Percentiles rank a stretch among this genome's conserved stretches.
Evolutionary conservation across 2,888 invertebrate genomes (phyloP).

Genomic region (Pegoplata infirma): DNA sequence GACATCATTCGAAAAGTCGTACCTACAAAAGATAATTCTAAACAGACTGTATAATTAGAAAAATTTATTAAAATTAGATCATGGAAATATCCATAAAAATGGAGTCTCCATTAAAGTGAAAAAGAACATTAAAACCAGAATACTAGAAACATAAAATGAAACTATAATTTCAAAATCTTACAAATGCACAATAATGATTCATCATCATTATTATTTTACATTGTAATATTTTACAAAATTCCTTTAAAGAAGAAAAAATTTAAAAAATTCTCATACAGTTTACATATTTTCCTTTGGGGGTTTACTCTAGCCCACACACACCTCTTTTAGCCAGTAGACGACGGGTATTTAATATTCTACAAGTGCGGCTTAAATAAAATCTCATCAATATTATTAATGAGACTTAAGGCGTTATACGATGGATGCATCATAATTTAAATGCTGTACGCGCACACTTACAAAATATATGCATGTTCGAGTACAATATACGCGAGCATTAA

Average conservation of each 20-base stretch:
- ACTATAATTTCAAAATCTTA: neutral
- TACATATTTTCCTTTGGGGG: neutral
- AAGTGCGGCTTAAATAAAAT: slow-evolving; percentile 23
- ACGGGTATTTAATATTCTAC: slow-evolving; percentile 47
- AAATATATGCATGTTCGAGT: no score
- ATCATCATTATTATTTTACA: neutral
- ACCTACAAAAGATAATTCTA: neutral
- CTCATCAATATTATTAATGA: slow-evolving; percentile 54
- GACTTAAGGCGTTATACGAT: slow-evolving; percentile 11
- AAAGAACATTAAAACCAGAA: neutral
- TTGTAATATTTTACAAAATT: neutral
- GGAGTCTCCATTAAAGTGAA: neutral
- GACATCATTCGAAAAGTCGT: neutral
- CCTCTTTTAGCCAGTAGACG: neutral
- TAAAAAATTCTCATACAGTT: neutral
- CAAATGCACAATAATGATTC: neutral
- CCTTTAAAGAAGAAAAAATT: neutral
- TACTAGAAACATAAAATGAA: neutral
- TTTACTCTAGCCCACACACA: neutral
- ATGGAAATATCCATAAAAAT: slow-evolving; percentile 15
- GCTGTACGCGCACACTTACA: slow-evolving; percentile 10
- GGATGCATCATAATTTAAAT: slow-evolving; percentile 25
- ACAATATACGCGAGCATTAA: neutral
- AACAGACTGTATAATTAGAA: neutral
- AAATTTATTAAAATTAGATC: slow-evolving; percentile 31